A percentile compares a stretch with the other conserved stretches of the same genome.
These are phyloP conservation scores for Drosophila busckii DNA, from an alignment of 1,140 invertebrate genomes.

Conservation along the genomic window DNA sequence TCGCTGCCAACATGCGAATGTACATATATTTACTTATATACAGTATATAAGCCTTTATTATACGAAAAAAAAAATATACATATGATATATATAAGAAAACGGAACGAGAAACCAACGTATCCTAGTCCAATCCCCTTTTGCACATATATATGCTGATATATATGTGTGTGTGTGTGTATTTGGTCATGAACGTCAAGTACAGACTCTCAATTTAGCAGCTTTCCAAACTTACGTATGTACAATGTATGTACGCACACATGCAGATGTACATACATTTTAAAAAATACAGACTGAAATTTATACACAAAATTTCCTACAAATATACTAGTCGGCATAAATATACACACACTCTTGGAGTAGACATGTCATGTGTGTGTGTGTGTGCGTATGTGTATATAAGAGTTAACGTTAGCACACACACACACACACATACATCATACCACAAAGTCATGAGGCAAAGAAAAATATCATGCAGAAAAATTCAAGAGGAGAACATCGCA, in stretches of 20 bases:
- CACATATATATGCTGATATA: conserved; percentile 8
- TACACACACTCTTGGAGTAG: not conserved
- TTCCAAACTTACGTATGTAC: not conserved
- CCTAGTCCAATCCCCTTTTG: too few relatives aligned
- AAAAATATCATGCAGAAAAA: conserved; percentile 42
- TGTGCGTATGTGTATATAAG: not conserved
- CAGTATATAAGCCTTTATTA: too few relatives aligned
- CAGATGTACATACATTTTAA: conserved; percentile 2
- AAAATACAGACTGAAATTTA: not conserved
- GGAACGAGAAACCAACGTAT: too few relatives aligned
- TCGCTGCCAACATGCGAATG: too few relatives aligned
- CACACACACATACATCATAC: too few relatives aligned
- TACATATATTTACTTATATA: too few relatives aligned
- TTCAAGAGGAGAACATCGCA: conserved; percentile 43
- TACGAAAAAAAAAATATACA: too few relatives aligned
- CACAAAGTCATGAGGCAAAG: conserved; percentile 43
- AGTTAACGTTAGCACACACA: too few relatives aligned
- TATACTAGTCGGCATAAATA: not conserved
- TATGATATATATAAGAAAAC: conserved; percentile 1
- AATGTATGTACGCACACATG: conserved; percentile 2
- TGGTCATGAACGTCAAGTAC: conserved; percentile 17
- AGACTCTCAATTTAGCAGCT: not conserved
- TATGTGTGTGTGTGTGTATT: conserved; percentile 6
- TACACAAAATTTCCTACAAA: not conserved
- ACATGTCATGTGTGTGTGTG: not conserved